These are phyloP conservation scores for Bombus breviceps DNA, from an alignment of 1,140 invertebrate species.

Conservation along the genomic window DNA sequence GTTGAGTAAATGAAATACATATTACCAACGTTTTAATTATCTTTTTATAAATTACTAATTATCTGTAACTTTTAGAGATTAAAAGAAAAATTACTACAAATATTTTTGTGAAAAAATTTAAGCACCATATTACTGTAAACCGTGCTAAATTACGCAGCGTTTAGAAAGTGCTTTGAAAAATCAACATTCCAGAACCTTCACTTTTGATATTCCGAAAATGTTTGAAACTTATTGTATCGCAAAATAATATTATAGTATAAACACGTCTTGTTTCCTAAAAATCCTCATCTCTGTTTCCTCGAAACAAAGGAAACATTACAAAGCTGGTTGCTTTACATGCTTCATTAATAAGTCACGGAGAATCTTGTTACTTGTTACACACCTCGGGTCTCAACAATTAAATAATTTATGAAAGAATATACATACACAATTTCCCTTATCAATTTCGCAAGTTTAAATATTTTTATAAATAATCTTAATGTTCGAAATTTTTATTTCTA, in stretches of 20 bases:
- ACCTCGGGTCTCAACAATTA: neutral
- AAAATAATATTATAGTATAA: neutral
- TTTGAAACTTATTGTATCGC: too few species aligned
- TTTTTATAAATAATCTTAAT: too few species aligned
- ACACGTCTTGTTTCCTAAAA: neutral
- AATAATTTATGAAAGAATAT: conserved; percentile 1
- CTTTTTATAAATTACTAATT: neutral
- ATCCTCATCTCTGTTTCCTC: neutral
- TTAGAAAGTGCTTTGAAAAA: neutral
- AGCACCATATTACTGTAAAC: neutral
- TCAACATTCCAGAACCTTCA: conserved; percentile 8
- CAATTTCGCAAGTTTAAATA: neutral
- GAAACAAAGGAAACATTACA: conserved; percentile 8
- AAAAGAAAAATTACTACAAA: neutral
- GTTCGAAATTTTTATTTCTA: neutral
- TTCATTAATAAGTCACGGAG: neutral
- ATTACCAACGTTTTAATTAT: neutral
- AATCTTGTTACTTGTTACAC: neutral
- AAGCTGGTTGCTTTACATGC: neutral
- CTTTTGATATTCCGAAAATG: neutral
- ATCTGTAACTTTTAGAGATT: neutral
- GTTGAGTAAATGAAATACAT: neutral
- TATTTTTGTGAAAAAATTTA: neutral
- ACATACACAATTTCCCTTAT: neutral
- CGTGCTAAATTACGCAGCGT: neutral